Percentiles rank a stretch among this genome's conserved stretches.
Evolutionary conservation across 2,888 invertebrate genomes (phyloP).

Genomic region (Thera britannica): DNA sequence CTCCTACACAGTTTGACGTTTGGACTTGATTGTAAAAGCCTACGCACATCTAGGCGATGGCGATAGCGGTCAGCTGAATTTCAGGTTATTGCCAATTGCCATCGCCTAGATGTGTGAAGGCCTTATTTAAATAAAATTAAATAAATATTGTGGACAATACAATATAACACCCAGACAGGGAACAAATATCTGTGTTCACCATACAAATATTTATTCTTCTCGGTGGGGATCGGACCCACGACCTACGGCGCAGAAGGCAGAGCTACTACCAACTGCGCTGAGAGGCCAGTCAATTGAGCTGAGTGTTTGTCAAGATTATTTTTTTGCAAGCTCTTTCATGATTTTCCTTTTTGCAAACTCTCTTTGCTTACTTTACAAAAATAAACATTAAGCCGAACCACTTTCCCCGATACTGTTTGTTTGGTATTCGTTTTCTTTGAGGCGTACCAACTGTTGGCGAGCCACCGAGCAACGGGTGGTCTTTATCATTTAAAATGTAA

Average conservation of each 20-base stretch:
- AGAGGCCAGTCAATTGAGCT: not conserved
- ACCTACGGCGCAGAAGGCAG: no score
- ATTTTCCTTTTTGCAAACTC: not conserved
- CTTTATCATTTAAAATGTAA: constrained; percentile 81
- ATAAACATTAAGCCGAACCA: constrained; percentile 59
- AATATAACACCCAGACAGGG: no score
- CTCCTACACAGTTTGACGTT: not conserved
- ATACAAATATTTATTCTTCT: no score
- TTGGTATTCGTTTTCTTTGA: constrained; percentile 76
- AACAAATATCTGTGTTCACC: no score
- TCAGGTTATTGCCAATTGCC: no score
- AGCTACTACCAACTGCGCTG: no score
- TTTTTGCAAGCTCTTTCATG: not conserved
- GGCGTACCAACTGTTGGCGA: constrained; percentile 70
- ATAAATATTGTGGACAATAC: no score
- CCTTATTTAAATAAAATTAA: no score
- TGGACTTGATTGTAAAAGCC: not conserved
- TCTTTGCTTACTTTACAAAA: constrained; percentile 34
- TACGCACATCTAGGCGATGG: no score
- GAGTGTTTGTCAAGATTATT: not conserved
- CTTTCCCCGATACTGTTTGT: constrained; percentile 73
- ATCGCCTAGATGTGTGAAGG: no score
- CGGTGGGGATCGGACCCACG: no score
- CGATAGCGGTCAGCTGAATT: no score
- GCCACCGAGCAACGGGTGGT: constrained; percentile 69